Evolutionary conservation across 2,888 invertebrate genomes (phyloP).

Genomic region (Iselma pallidipennis): DNA sequence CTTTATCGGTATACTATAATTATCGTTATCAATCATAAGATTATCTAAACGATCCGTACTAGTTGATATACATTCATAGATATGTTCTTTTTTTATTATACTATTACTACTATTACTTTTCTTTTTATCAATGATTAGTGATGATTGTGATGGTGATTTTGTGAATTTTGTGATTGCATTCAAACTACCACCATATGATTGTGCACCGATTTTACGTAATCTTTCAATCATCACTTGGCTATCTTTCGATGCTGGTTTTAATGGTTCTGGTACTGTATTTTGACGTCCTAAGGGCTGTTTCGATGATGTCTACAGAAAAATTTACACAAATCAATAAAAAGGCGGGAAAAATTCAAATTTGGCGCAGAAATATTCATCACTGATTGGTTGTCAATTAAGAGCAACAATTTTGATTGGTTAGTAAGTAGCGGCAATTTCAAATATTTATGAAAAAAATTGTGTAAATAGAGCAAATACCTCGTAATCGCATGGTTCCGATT

Average conservation of each 20-base stretch:
- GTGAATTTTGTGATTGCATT: constrained; percentile 31
- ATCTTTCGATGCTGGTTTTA: constrained; percentile 12
- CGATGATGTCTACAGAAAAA: constrained; percentile 1
- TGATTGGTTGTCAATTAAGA: neutral
- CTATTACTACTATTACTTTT: constrained; percentile 1
- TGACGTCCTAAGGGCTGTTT: constrained; percentile 26
- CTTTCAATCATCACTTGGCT: constrained; percentile 41
- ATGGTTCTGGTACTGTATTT: constrained; percentile 25
- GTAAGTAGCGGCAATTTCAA: neutral
- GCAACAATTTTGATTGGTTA: neutral
- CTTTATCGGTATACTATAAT: constrained; percentile 22
- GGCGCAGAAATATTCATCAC: too few species aligned
- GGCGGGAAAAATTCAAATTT: too few species aligned
- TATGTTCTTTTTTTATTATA: constrained; percentile 14
- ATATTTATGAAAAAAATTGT: neutral
- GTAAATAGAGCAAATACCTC: too few species aligned
- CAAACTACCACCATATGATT: constrained; percentile 45
- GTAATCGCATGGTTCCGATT: constrained; percentile 14
- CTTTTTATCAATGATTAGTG: neutral
- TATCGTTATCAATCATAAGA: constrained; percentile 30
- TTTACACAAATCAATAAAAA: too few species aligned
- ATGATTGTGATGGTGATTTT: neutral
- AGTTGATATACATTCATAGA: constrained; percentile 31
- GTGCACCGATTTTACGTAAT: constrained; percentile 46
- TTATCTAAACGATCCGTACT: constrained; percentile 12